Evolutionary conservation across 1,140 invertebrate species (phyloP).

Genomic region (Streblospio benedicti): DNA sequence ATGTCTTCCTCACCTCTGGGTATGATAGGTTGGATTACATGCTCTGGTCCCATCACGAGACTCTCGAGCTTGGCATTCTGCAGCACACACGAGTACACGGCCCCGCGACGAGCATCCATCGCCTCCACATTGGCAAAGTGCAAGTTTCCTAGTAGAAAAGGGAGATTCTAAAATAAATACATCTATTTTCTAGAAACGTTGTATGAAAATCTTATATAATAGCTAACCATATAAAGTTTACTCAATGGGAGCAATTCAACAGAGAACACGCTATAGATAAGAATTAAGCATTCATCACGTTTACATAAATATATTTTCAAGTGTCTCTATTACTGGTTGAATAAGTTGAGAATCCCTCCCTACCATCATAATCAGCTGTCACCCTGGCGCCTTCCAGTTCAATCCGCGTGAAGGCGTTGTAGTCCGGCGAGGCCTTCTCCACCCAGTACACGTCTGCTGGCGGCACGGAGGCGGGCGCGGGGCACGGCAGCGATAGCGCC

Average conservation of each 20-base stretch:
- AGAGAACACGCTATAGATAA: too few relatives aligned
- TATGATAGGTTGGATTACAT: constrained; percentile 6
- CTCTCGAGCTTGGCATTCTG: neutral
- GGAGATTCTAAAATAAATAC: too few relatives aligned
- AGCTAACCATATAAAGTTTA: too few relatives aligned
- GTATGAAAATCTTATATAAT: too few relatives aligned
- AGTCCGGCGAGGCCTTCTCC: too few relatives aligned
- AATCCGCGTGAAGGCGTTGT: constrained; percentile 22
- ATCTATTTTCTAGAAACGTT: too few relatives aligned
- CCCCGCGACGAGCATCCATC: neutral
- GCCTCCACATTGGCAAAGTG: constrained; percentile 5
- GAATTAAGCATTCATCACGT: too few relatives aligned
- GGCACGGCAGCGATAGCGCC: constrained; percentile 25
- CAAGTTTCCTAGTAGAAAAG: constrained; percentile 29
- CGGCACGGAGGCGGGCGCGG: constrained; percentile 32
- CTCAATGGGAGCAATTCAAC: too few relatives aligned
- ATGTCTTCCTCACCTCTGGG: neutral
- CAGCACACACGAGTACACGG: neutral
- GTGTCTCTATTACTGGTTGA: too few relatives aligned
- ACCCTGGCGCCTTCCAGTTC: constrained; percentile 31
- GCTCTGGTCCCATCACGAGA: neutral
- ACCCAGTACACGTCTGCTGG: constrained; percentile 30
- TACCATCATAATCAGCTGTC: too few relatives aligned
- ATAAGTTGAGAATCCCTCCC: too few relatives aligned
- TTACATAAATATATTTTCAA: too few relatives aligned